Evolutionary conservation across 2,888 invertebrate genomes (phyloP).

Genomic region (Eristalis arbustorum): DNA sequence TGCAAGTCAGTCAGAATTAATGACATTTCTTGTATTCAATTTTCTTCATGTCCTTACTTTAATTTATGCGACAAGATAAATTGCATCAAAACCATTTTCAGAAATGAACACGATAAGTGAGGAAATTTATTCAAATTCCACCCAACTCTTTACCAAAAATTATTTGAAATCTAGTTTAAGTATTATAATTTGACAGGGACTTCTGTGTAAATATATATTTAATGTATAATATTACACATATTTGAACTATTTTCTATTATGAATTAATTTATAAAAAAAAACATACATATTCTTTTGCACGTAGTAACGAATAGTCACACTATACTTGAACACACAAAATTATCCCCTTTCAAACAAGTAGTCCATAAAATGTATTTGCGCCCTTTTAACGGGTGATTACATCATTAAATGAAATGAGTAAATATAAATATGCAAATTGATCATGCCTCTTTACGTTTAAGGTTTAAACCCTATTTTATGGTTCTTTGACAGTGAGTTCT

Average conservation of each 20-base stretch:
- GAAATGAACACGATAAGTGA: no score
- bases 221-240: background rate
- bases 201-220: background rate
- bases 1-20: no score
- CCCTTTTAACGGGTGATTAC: background rate
- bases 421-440: background rate
- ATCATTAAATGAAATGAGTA: background rate
- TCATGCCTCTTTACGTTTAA: background rate
- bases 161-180: background rate
- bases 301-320: background rate
- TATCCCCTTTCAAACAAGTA: background rate
- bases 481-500: no score
- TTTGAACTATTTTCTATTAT: background rate
- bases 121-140: no score
- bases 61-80: no score
- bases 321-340: background rate
- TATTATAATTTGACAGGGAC: background rate
- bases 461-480: no score
- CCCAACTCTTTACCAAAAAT: background rate
- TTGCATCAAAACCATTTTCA: no score
- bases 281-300: background rate
- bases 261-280: background rate
- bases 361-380: background rate
- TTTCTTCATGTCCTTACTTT: no score
- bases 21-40: no score